phyloP scores from a whole-genome alignment of 2,797 vertebrate genomes.

The Monodelphis domestica region DNA sequence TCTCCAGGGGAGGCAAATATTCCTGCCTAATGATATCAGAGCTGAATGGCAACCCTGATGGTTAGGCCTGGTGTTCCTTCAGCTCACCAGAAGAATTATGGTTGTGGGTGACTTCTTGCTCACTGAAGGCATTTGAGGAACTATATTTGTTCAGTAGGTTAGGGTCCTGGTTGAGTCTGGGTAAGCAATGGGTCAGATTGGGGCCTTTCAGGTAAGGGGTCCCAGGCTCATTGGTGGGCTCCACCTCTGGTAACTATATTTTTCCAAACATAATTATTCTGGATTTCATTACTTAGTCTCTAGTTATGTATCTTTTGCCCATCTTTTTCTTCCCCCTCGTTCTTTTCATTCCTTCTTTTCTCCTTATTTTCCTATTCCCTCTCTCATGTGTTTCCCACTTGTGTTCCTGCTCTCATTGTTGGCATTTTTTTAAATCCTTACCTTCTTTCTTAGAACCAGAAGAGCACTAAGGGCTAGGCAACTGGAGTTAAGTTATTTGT shows the following conservation, averaged over 20 bases:
- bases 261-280: background rate
- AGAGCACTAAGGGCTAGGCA: no score
- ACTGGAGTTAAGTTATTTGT: no score
- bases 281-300: background rate
- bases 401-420: background rate
- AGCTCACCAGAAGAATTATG: background rate
- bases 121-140: background rate
- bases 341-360: background rate
- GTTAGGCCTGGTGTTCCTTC: background rate
- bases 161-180: background rate
- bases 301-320: background rate
- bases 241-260: background rate
- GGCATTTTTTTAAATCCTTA: no score
- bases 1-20: background rate
- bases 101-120: background rate
- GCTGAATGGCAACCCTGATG: background rate
- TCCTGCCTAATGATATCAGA: background rate
- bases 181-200: background rate
- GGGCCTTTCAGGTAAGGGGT: background rate
- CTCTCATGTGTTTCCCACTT: background rate
- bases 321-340: background rate
- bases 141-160: background rate
- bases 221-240: background rate
- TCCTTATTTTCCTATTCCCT: background rate
- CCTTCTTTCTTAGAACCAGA: no score